phyloP scores from a whole-genome alignment of 2,888 invertebrate genomes.

The Abrostola tripartita region DNA sequence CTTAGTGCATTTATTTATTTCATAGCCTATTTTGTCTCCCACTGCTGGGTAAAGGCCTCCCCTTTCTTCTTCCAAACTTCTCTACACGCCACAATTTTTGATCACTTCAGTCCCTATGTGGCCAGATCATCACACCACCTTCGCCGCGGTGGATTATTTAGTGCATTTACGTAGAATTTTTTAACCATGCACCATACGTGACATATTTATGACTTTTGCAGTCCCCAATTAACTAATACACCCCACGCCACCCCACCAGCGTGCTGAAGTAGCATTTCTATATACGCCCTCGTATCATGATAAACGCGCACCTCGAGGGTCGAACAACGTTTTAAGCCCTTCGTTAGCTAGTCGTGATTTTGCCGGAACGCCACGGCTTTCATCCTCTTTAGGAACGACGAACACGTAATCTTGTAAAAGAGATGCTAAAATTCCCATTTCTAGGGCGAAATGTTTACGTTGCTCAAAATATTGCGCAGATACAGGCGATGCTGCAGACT shows the following conservation, averaged over 20 bases:
- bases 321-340: slow-evolving; percentile 32
- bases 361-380: slow-evolving; percentile 33
- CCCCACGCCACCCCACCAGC: no score
- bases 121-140: no score
- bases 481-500: not conserved
- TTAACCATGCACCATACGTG: not conserved
- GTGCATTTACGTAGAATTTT: no score
- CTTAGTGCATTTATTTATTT: no score
- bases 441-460: slow-evolving; percentile 12
- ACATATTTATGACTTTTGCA: not conserved
- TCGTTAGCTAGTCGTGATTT: slow-evolving; percentile 46
- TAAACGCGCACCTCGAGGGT: slow-evolving; percentile 20
- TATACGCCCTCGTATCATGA: slow-evolving; percentile 16
- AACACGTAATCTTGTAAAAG: slow-evolving; percentile 39
- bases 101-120: no score
- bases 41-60: no score
- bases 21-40: no score
- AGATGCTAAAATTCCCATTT: slow-evolving; percentile 31
- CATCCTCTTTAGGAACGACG: slow-evolving; percentile 24
- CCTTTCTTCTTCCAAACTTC: no score
- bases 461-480: slow-evolving; percentile 9
- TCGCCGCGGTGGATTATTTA: no score
- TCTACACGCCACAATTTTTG: no score
- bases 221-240: not conserved
- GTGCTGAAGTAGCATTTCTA: not conserved